Evolutionary conservation across 2,888 invertebrate species (phyloP).

Genomic region (Spodoptera exigua): DNA sequence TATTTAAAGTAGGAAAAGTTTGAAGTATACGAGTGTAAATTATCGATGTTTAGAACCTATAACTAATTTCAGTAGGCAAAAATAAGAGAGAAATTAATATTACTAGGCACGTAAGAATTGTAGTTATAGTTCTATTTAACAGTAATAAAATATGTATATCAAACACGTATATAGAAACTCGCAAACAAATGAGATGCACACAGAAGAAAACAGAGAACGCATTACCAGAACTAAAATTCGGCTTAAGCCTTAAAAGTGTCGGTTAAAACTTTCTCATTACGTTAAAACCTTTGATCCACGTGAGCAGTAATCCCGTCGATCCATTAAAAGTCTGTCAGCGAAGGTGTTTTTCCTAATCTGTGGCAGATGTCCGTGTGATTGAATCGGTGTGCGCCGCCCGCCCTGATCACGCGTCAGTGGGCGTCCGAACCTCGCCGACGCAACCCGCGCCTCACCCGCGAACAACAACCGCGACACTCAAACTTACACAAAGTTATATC

Average conservation of each 20-base stretch:
- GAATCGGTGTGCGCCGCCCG: constrained; percentile 60
- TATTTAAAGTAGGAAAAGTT: too few relatives aligned
- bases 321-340: constrained; percentile 67
- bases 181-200: neutral
- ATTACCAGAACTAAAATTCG: neutral
- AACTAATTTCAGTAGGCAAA: too few relatives aligned
- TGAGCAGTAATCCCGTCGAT: constrained; percentile 57
- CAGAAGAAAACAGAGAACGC: neutral
- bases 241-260: constrained; percentile 35
- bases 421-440: constrained; percentile 46
- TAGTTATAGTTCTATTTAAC: too few relatives aligned
- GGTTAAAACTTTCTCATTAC: constrained; percentile 50
- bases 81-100: too few relatives aligned
- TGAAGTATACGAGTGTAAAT: too few relatives aligned
- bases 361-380: constrained; percentile 69
- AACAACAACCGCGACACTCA: constrained; percentile 36
- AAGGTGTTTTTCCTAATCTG: constrained; percentile 73
- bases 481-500: constrained; percentile 37
- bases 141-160: too few relatives aligned
- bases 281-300: constrained; percentile 22
- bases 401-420: constrained; percentile 57
- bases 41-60: too few relatives aligned
- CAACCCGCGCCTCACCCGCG: constrained; percentile 29
- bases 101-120: too few relatives aligned
- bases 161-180: neutral